A percentile compares a stretch with the other conserved stretches of the same genome.
Evolutionary conservation across 1,140 invertebrate species (phyloP).

Genomic region (Propsilocerus akamusi): DNA sequence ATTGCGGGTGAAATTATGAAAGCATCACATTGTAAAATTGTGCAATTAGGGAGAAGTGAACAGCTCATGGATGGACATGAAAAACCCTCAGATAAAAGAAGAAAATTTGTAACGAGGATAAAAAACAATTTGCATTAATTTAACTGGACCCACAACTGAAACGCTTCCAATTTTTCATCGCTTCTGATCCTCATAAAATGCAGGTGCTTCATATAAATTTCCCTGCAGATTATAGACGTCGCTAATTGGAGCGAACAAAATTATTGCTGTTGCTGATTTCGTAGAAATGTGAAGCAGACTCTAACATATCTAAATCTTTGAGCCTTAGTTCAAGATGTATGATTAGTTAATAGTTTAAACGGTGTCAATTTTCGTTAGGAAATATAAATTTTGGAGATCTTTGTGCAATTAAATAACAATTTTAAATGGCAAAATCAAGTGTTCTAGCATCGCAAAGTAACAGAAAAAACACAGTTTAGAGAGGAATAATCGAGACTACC

Average conservation of each 20-base stretch:
- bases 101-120: not conserved
- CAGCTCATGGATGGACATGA: no score
- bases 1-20: not conserved
- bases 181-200: not conserved
- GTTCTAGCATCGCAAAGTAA: not conserved
- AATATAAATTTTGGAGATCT: not conserved
- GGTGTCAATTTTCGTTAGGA: not conserved
- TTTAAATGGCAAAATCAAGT: not conserved
- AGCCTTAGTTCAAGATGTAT: no score
- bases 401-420: not conserved
- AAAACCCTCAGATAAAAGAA: no score
- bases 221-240: not conserved
- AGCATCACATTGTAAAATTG: not conserved
- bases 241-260: no score
- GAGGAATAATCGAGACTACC: not conserved
- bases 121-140: conserved; percentile 2
- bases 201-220: not conserved
- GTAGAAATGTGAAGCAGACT: no score
- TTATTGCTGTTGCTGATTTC: no score
- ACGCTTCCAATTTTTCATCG: not conserved
- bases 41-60: not conserved
- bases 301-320: no score
- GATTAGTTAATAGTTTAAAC: conserved; percentile 1
- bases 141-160: not conserved
- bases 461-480: not conserved